Percentiles rank a stretch among this genome's conserved stretches.
Conservation (phyloP, 23 tunicate genomes). For the Diplosoma virens region DNA sequence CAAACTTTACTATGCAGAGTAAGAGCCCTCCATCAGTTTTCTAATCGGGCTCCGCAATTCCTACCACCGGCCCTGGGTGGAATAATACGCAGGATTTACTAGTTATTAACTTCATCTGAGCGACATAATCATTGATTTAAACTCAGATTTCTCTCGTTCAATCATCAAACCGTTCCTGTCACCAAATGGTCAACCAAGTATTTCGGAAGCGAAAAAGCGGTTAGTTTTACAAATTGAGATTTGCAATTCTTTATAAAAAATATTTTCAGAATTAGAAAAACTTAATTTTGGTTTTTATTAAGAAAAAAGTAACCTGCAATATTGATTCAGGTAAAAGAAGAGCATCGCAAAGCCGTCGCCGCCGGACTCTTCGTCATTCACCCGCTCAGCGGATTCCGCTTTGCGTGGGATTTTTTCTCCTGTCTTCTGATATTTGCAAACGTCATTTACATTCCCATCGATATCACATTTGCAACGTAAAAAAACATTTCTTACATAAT, state of each 20-base stretch:
- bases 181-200: slow-evolving; percentile 66
- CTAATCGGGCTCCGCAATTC: too few species aligned
- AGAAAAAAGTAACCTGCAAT: not conserved
- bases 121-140: too few species aligned
- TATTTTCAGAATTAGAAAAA: not conserved
- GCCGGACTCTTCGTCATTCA: slow-evolving; percentile 56
- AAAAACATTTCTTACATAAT: too few species aligned
- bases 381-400: slow-evolving; percentile 80
- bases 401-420: slow-evolving; percentile 55
- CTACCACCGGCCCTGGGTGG: too few species aligned
- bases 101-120: too few species aligned
- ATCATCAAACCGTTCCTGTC: slow-evolving; percentile 30
- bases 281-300: too few species aligned
- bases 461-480: slow-evolving; percentile 67
- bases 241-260: not conserved
- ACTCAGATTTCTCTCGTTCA: too few species aligned
- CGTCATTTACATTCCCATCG: slow-evolving; percentile 72
- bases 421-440: slow-evolving; percentile 59
- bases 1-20: too few species aligned
- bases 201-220: slow-evolving; percentile 78
- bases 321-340: slow-evolving; percentile 56
- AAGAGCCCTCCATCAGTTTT: too few species aligned
- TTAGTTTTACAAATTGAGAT: not conserved
- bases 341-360: slow-evolving; percentile 26
- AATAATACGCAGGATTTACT: too few species aligned